Evolutionary conservation across 2,797 vertebrate species (phyloP), one percentile per base, ranked within the genome.

Genomic region (Trachops cirrhosus): DNA sequence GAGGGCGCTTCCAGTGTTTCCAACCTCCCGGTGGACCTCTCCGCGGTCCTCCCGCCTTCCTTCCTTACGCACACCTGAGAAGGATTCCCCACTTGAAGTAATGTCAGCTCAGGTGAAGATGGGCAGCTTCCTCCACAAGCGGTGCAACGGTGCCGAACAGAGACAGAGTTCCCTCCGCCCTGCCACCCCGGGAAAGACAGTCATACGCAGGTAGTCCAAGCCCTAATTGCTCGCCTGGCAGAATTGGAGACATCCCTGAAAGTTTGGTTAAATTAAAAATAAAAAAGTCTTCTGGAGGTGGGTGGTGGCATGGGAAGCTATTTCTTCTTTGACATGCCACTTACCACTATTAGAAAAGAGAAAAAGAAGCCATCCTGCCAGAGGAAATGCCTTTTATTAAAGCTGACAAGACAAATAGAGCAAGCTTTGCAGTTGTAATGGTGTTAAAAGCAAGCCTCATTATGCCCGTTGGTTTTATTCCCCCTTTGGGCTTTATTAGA

Each of bases 371-470:
- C 94, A 50, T 82, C 71, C 93, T 46, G 82, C 86, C 86, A 57
- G 83, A 83, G 79, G 89, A 97, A 70, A 96, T 93, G 91, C 48
- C 95, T 96, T 97, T 97, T 96, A 96, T 96, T 95, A 96, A 96
- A 95, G 92, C 97, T 97, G 97, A 97, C 88, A 96, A 96, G 97
- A 96, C 96, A 97, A 96, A 96, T 96, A 91, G 93, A 95, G 82
- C 93, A 85, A 89, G 89, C 71, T 93, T 95, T 96, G 92, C 90
- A 89, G 79, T 97, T 93, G 85, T 57, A 79, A 89, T 95, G 96
- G 85, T 95, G 96, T 96, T 97, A 97, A 98, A 97, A 98, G 89
- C 75, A 90, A 95, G 93, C 77, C 95, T 96, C 89, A 97, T 97
- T 96, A 92, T 93, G 57, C 93, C 67, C 90, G 39, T 92, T 92